Evolutionary conservation across 2,113 vertebrate species (phyloP).

Genomic region (Etheostoma spectabile): DNA sequence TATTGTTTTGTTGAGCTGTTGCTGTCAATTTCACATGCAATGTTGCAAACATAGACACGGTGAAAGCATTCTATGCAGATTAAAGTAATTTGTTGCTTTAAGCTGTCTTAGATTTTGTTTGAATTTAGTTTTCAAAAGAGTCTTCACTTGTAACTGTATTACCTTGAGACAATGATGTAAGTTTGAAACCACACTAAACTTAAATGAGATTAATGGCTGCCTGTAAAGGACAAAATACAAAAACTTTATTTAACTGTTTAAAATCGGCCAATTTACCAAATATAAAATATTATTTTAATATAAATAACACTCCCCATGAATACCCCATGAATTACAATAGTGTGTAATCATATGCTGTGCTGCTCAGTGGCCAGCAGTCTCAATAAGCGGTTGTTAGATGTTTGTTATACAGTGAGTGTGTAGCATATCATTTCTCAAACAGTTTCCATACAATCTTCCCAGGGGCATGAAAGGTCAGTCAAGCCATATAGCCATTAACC

Average conservation of each 20-base stretch:
- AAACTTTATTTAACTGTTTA: background rate
- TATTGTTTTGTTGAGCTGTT: background rate
- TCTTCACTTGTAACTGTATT: background rate
- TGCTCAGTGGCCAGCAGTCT: background rate
- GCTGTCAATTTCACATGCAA: background rate
- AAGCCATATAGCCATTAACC: conserved; percentile 29
- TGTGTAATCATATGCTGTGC: too few species aligned
- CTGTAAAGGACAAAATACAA: conserved; percentile 8
- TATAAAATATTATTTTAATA: too few species aligned
- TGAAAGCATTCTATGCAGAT: background rate
- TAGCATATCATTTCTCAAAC: background rate
- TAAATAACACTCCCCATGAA: background rate
- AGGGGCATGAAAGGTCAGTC: background rate
- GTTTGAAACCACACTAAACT: background rate
- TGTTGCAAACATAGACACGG: background rate
- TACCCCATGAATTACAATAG: too few species aligned
- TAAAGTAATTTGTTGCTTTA: background rate
- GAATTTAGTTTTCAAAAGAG: background rate
- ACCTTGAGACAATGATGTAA: background rate
- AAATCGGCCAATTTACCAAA: background rate
- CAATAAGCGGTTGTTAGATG: background rate
- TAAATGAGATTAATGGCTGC: background rate
- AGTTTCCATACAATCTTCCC: conserved; percentile 14
- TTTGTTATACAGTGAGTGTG: background rate
- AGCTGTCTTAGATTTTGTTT: background rate